Evolutionary conservation across 1,140 invertebrate species (phyloP), one percentile per base, ranked within the genome.

Genomic region (Dufourea novaeangliae): DNA sequence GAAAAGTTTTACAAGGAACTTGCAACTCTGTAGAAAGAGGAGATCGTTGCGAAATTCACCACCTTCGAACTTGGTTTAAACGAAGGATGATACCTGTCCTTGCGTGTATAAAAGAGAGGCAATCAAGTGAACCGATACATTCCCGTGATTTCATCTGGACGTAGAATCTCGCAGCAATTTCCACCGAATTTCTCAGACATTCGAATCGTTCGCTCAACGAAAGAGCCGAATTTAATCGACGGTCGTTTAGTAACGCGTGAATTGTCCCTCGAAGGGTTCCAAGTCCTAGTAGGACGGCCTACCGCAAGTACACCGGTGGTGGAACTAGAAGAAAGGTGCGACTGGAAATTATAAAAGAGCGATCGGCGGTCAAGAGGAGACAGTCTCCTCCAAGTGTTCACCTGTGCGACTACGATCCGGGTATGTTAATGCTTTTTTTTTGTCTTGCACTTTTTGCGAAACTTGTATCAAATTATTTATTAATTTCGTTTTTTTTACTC

Each of bases 271-370:
- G 22, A 73, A 82, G 75, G 63, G 66, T 63, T 20, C 7, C 39
- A 6, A 14, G 20, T 12, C 29, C 5, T 25, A 17, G 4, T 20
- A 25, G 52, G 2, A 32, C 20, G 41, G 20, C 10, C n/a, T 1
- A 41, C 17, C 32, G 46, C 69, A 37, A 75, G 50, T 29, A 78
- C 37, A 66, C 11, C 46, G 41, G 64, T 61, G 73, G 50, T 52
- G 54, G 72, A 76, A 76, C 52, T 59, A 75, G 61, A 84, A 82
- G 83, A 86, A 83, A 83, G 82, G 83, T 73, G 66, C 63, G 69
- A 54, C 54, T 80, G 80, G 73, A 91, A 90, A 91, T 91, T 91
- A 91, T 91, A 91, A 91, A 91, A 91, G 90, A 90, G 78, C 86
- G 86, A 74, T 75, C 78, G 79, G 70, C 62, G 63, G 56, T 63